These are phyloP conservation scores for Hyaena hyaena DNA, from an alignment of 2,113 vertebrate genomes.

Conservation along the genomic window DNA sequence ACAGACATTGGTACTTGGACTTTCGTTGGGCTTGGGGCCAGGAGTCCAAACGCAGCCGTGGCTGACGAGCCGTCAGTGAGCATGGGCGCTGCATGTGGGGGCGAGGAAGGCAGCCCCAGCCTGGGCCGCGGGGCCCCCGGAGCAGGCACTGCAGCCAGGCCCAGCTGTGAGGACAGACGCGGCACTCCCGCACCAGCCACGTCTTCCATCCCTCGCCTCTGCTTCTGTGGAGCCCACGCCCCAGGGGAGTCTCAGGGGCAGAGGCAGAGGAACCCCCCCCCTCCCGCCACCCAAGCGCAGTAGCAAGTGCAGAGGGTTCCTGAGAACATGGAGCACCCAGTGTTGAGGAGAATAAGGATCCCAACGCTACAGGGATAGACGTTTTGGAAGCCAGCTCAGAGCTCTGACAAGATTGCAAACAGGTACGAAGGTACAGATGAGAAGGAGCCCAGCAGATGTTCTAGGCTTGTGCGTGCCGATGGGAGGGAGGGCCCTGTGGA, in stretches of 20 bases:
- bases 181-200: accelerated
- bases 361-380: accelerated
- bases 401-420: not conserved
- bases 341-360: accelerated
- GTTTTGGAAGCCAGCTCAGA: not conserved
- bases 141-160: not conserved
- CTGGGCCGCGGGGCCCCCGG: not conserved
- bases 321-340: no score
- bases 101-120: not conserved
- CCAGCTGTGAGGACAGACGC: not conserved
- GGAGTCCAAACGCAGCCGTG: accelerated
- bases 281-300: no score
- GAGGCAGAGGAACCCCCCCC: not conserved
- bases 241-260: not conserved
- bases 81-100: no score
- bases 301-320: no score
- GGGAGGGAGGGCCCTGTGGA: not conserved
- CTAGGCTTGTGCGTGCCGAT: not conserved
- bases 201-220: not conserved
- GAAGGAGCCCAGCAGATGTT: not conserved
- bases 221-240: not conserved
- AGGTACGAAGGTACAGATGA: not conserved
- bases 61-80: no score
- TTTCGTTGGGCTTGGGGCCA: not conserved
- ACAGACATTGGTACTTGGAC: not conserved